phyloP scores from a whole-genome alignment of 2,797 vertebrate species.

The Rallus crepitans region DNA sequence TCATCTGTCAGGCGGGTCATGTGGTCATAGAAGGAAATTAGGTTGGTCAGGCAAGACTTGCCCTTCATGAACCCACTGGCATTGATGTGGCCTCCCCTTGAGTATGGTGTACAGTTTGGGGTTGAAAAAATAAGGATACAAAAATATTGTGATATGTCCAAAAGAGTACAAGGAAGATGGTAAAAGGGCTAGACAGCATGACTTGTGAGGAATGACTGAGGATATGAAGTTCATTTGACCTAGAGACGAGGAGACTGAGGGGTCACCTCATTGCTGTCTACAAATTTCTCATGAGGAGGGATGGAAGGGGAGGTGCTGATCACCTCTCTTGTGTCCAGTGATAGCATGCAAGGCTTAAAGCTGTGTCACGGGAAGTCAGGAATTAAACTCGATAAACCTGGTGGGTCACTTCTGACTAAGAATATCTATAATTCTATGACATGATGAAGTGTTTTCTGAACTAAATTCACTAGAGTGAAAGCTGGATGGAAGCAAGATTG shows the following conservation, averaged over 20 bases:
- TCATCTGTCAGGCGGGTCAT: no score
- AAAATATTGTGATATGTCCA: not conserved
- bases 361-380: not conserved
- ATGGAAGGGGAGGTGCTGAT: not conserved
- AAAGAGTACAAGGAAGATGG: not conserved
- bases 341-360: not conserved
- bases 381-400: not conserved
- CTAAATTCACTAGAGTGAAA: not conserved
- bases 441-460: not conserved
- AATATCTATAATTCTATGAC: not conserved
- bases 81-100: not conserved
- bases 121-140: not conserved
- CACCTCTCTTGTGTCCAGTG: not conserved
- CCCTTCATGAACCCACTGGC: no score
- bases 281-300: accelerated
- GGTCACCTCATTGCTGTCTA: not conserved
- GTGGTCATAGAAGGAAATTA: no score
- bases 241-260: not conserved
- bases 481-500: not conserved
- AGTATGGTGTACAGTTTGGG: not conserved
- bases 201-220: not conserved
- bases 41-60: no score
- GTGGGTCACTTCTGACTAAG: not conserved
- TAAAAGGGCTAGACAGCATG: not conserved
- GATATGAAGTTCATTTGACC: not conserved